phyloP scores from a whole-genome alignment of 2,113 vertebrate genomes.

The Oncorhynchus keta region DNA sequence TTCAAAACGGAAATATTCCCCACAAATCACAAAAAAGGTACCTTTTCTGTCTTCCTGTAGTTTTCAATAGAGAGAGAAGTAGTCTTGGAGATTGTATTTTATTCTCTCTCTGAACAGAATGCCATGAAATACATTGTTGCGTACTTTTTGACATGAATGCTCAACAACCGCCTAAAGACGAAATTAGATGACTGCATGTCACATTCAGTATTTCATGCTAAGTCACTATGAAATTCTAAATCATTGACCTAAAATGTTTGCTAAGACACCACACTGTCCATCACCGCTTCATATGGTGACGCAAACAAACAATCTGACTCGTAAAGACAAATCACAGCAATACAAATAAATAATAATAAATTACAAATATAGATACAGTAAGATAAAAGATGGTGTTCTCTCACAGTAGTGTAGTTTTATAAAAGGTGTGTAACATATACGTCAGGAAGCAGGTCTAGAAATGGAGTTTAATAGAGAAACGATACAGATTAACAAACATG shows the following conservation, averaged over 20 bases:
- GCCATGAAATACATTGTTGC: conserved; percentile 45
- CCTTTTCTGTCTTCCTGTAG: conserved; percentile 49
- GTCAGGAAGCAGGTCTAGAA: too few relatives aligned
- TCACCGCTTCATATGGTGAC: not conserved
- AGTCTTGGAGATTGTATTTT: not conserved
- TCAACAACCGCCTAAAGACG: conserved; percentile 38
- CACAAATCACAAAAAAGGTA: conserved; percentile 84
- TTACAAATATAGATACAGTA: not conserved
- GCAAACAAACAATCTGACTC: not conserved
- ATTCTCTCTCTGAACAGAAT: conserved; percentile 33
- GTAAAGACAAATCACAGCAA: not conserved
- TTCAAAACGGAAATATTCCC: conserved; percentile 85
- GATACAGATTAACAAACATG: too few relatives aligned
- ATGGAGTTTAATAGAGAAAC: too few relatives aligned
- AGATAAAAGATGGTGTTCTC: conserved; percentile 9
- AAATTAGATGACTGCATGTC: not conserved
- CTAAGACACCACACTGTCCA: not conserved
- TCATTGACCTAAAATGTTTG: not conserved
- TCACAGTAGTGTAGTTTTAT: too few relatives aligned
- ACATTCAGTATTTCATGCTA: not conserved
- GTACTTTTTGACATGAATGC: conserved; percentile 29
- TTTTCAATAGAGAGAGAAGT: not conserved
- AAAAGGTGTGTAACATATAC: too few relatives aligned
- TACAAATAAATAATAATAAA: not conserved
- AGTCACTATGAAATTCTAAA: not conserved